Base-by-base conservation (phyloP, 2,888 invertebrate species). In the Drosophila limbata region DNA sequence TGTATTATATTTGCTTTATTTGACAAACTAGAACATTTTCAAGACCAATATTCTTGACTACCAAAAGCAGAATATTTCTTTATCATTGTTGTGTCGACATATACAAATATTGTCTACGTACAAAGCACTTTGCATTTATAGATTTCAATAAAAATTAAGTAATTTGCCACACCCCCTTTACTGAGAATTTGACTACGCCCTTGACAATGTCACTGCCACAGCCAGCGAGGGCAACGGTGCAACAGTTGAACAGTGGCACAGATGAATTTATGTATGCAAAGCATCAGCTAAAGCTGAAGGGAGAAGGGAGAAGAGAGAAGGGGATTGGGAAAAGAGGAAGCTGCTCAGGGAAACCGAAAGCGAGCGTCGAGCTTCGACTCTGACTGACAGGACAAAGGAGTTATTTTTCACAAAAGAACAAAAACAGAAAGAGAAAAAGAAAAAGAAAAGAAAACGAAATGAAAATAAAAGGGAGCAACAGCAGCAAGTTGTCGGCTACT, bases 221-320 rank as follows among this genome's bases (percentile, higher is more conserved):
- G 64, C 21, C 59, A 57, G 40, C 40, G 19, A 42, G 13, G 4
- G 35, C 35, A 28, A 25, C 25, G 25, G 69, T 65, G 25, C 25
- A 5, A 25, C 69, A 39, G 44, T 47, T 59, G 66, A 59, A 52
- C 64, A 56, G 67, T 80, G 81, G 79, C 82, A 86, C 84, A 91
- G 91, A 91, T 91, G 91, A 91, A 91, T 91, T 91, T 91, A 91
- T 91, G 91, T 91, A 91, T 91, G 91, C 91, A 91, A 91, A 91
- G 81, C 87, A 90, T 77, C 82, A 81, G 88, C 82, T 35, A 35
- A 39, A 25, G 50, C 13, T 8, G 17, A 6, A 5, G 17, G 21
- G 19, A 28, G 37, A n/a, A 19, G 69, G 73, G 10, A n/a, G 13
- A 4, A n/a, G 28, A 19, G 25, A 33, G 25, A 4, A 15, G 25